These are phyloP conservation scores for Lacerta viridis DNA, from an alignment of 2,797 vertebrate species.

Conservation along the genomic window DNA sequence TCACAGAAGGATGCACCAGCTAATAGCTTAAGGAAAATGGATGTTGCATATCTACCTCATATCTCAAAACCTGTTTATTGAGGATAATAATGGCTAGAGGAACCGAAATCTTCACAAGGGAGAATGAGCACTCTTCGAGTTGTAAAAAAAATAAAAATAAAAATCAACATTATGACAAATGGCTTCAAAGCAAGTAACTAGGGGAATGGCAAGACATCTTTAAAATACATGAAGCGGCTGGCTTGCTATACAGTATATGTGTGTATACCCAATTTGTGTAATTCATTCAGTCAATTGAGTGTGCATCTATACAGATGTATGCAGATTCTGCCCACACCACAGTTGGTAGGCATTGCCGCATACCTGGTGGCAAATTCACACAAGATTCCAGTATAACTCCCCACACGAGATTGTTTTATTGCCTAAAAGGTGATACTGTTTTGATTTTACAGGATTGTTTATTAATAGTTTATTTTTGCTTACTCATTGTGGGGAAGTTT, in stretches of 20 bases:
- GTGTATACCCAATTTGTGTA: not conserved
- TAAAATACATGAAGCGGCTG: conserved; percentile 22
- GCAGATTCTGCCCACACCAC: not conserved
- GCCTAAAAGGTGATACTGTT: too few species aligned
- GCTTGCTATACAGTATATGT: not conserved
- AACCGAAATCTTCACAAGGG: conserved; percentile 15
- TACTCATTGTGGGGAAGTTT: too few species aligned
- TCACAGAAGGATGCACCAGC: conserved; percentile 49
- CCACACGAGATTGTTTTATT: too few species aligned
- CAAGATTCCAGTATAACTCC: not conserved
- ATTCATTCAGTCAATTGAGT: not conserved
- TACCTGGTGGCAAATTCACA: not conserved
- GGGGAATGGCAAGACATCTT: conserved; percentile 27
- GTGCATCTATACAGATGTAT: not conserved
- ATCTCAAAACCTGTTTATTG: conserved; percentile 59
- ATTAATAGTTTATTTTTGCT: too few species aligned
- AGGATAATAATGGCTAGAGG: conserved; percentile 41
- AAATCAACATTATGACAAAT: not conserved
- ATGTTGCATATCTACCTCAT: conserved; percentile 53
- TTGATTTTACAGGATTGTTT: too few species aligned
- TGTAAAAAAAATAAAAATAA: not conserved
- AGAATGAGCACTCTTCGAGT: conserved; percentile 44
- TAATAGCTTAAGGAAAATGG: conserved; percentile 56
- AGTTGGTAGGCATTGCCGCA: too few species aligned
- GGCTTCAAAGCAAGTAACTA: conserved; percentile 15